Evolutionary conservation across 1,140 invertebrate genomes (phyloP).

Genomic region (Diabrotica virgifera): DNA sequence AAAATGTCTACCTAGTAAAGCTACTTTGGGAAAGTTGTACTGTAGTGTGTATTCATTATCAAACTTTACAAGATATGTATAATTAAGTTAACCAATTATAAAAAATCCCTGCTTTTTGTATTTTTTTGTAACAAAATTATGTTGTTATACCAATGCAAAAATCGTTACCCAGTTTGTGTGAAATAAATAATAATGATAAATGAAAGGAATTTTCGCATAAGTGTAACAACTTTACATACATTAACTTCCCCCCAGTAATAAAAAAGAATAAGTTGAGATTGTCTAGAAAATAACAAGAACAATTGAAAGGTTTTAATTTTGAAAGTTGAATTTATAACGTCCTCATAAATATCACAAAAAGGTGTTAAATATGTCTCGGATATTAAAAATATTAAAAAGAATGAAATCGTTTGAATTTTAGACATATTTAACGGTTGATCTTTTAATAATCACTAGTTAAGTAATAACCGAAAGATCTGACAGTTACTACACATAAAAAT

Average conservation of each 20-base stretch:
- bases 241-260: neutral
- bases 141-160: slow-evolving; percentile 1
- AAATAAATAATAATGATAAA: slow-evolving; percentile 12
- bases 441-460: neutral
- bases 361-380: neutral
- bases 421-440: slow-evolving; percentile 14
- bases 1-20: no score
- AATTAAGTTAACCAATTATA: no score
- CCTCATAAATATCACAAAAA: slow-evolving; percentile 7
- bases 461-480: slow-evolving; percentile 2
- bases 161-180: slow-evolving; percentile 4
- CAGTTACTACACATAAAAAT: neutral
- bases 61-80: no score
- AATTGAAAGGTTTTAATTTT: neutral
- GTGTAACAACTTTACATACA: slow-evolving; percentile 1
- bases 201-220: slow-evolving; percentile 5
- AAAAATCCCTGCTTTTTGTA: neutral
- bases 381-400: neutral
- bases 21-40: no score
- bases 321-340: slow-evolving; percentile 4
- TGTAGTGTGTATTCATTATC: no score
- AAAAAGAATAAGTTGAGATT: neutral
- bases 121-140: slow-evolving; percentile 13
- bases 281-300: neutral
- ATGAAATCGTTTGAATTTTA: neutral